Percentiles rank a stretch among this genome's conserved stretches.
These are phyloP conservation scores for Acanthosepion esculentum DNA, from an alignment of 2,888 invertebrate species.

Conservation along the genomic window DNA sequence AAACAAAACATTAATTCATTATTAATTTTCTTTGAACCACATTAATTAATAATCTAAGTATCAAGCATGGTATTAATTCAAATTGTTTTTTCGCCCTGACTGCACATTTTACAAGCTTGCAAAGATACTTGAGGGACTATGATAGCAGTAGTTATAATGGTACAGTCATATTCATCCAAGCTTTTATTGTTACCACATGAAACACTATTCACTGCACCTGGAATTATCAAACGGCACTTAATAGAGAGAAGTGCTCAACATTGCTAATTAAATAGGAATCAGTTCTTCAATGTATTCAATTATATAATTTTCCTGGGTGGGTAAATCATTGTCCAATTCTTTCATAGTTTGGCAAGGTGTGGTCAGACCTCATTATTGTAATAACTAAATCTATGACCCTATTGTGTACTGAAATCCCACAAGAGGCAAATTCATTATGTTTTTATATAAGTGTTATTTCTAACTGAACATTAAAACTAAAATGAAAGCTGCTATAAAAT, in stretches of 20 bases:
- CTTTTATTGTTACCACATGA: background rate
- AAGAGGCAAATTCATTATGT: background rate
- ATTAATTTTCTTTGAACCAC: background rate
- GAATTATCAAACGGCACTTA: background rate
- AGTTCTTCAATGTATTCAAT: background rate
- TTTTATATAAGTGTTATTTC: background rate
- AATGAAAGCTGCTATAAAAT: background rate
- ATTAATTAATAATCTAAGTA: too few relatives aligned
- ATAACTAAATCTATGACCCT: background rate
- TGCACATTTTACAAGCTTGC: too few relatives aligned
- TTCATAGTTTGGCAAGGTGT: background rate
- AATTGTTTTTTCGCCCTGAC: too few relatives aligned
- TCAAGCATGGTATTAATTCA: too few relatives aligned
- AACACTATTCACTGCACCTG: background rate
- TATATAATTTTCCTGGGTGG: background rate
- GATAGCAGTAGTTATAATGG: too few relatives aligned
- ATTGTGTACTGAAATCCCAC: constrained; percentile 33
- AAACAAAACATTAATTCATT: background rate
- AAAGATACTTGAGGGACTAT: too few relatives aligned
- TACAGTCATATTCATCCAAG: background rate
- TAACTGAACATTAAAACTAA: background rate
- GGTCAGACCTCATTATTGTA: background rate
- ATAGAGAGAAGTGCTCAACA: background rate
- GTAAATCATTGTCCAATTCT: background rate
- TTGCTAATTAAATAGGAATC: background rate